Percentiles rank a stretch among this genome's conserved stretches.
These are phyloP conservation scores for Melanotaenia parkinsoni DNA, from an alignment of 2,797 vertebrate species.

Conservation along the genomic window DNA sequence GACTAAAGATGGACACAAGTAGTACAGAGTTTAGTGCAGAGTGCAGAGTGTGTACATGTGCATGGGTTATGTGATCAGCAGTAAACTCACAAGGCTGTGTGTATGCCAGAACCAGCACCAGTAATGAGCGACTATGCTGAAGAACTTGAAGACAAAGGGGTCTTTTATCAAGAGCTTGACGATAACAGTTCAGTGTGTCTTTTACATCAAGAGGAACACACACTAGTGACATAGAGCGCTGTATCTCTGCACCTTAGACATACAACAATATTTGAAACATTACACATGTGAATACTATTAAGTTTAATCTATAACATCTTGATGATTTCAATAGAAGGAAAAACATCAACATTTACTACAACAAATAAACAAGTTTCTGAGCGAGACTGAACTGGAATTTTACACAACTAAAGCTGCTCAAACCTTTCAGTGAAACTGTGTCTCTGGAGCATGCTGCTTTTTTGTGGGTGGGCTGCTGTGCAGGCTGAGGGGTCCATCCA, in stretches of 20 bases:
- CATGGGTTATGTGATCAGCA: conserved; percentile 4
- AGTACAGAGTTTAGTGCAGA: conserved; percentile 2
- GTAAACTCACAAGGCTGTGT: conserved; percentile 83
- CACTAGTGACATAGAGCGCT: conserved; percentile 79
- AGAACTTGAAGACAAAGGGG: conserved; percentile 82
- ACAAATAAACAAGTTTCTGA: conserved; percentile 11
- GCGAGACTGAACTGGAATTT: conserved; percentile 1
- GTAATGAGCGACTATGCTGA: conserved; percentile 88
- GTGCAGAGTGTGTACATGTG: not conserved
- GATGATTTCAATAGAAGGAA: not conserved
- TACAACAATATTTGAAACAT: conserved; percentile 2
- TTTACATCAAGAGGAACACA: conserved; percentile 90
- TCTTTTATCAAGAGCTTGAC: conserved; percentile 84
- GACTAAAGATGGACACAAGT: conserved; percentile 39
- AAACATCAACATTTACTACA: not conserved
- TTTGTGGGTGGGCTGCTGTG: conserved; percentile 11
- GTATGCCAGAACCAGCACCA: conserved; percentile 86
- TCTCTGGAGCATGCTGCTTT: conserved; percentile 15
- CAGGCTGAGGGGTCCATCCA: conserved; percentile 26
- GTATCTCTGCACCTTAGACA: conserved; percentile 74
- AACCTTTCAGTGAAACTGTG: conserved; percentile 58
- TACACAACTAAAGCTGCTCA: not conserved
- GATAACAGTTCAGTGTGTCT: conserved; percentile 88
- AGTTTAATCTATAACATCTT: not conserved
- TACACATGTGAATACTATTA: not conserved